These are phyloP conservation scores for Petrocephalus microphthalmus DNA, from an alignment of 2,113 vertebrate species.

Conservation along the genomic window DNA sequence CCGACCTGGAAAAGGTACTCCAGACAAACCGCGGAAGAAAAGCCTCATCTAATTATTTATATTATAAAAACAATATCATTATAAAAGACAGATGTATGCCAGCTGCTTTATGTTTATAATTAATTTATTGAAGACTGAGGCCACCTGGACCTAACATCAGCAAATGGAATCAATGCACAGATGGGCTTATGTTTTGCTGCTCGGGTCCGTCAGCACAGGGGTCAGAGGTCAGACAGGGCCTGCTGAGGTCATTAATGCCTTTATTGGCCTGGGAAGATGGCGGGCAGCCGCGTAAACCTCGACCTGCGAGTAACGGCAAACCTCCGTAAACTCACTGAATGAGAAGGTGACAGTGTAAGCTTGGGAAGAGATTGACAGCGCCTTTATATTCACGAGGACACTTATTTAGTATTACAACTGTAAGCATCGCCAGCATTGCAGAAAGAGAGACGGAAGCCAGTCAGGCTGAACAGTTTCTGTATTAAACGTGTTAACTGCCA, in stretches of 20 bases:
- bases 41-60: conserved; percentile 11
- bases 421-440: background rate
- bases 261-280: background rate
- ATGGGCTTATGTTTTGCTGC: background rate
- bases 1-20: background rate
- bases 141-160: conserved; percentile 8
- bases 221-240: background rate
- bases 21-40: background rate
- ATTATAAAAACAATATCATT: background rate
- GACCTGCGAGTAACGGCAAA: background rate
- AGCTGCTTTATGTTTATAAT: background rate
- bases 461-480: background rate
- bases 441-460: background rate
- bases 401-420: background rate
- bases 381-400: background rate
- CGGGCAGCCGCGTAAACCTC: background rate
- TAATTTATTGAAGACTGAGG: conserved; percentile 8
- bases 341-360: background rate
- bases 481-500: background rate
- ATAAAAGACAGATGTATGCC: conserved; percentile 2
- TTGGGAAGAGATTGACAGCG: background rate
- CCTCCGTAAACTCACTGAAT: background rate
- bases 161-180: conserved; percentile 10
- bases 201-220: background rate
- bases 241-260: background rate